Evolutionary conservation across 2,797 vertebrate genomes (phyloP).

Genomic region (Rhinophrynus dorsalis): DNA sequence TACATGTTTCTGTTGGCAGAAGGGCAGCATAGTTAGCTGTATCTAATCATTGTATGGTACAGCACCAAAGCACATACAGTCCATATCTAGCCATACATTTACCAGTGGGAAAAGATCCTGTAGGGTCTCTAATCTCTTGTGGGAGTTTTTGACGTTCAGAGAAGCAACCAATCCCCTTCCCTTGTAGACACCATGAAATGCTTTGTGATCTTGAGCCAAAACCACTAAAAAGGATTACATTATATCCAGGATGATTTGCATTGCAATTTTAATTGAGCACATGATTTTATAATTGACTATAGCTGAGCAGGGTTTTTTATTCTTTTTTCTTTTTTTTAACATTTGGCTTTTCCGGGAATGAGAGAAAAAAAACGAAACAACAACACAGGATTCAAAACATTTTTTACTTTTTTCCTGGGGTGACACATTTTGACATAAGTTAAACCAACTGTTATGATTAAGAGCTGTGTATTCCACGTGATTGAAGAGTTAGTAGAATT

Average conservation of each 20-base stretch:
- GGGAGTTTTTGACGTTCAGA: not conserved
- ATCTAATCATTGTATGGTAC: not conserved
- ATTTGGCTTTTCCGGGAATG: constrained; percentile 10
- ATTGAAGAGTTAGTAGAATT: not conserved
- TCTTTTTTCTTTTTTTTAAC: constrained; percentile 5
- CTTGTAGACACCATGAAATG: constrained; percentile 10
- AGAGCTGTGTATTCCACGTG: not conserved
- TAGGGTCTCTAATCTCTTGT: not conserved
- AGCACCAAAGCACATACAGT: not conserved
- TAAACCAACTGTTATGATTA: constrained; percentile 5
- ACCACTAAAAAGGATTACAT: not conserved
- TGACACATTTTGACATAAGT: not conserved
- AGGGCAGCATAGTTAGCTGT: not conserved
- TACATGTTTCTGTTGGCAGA: too few relatives aligned
- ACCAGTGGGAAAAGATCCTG: not conserved
- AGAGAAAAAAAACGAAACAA: constrained; percentile 10
- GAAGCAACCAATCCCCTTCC: constrained; percentile 5
- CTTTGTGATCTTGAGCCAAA: constrained; percentile 49
- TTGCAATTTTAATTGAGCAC: constrained; percentile 4
- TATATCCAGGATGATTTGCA: not conserved
- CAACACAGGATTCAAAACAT: not conserved
- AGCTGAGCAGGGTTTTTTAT: constrained; percentile 1
- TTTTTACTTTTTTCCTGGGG: constrained; percentile 1
- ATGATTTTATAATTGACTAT: constrained; percentile 32
- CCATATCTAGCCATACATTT: not conserved